Evolutionary conservation across 2,113 vertebrate species (phyloP), one percentile per base, ranked within the genome.

Genomic region (Zingel zingel): DNA sequence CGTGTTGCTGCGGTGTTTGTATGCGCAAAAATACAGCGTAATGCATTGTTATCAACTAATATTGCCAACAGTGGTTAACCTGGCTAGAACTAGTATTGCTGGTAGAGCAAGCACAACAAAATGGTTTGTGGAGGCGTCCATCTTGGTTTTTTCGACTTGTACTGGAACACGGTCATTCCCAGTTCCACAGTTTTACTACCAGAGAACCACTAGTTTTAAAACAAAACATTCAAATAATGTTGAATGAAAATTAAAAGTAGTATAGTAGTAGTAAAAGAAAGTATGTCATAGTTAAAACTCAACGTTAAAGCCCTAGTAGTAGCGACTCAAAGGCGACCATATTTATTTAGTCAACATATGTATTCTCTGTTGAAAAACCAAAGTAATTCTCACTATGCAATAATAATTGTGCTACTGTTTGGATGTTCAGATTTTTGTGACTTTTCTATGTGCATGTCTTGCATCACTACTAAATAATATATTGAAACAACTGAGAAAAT

Each of bases 191-290:
- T 39, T 39, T 39, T 39, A 12, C 9, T 19, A 21, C 10, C 14
- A 2, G 19, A 77, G 50, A 66, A 66, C 39, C 74, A 57, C 50
- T 53, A 10, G n/a, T 47, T 57, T 66, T 5, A 19, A 67, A 67
- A 56, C 19, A 51, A 51, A 64, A 47, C 51, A 45, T 15, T 75
- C 4, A 56, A 45, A 27, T 7, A 16, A 4, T 56, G 50, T 45
- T 57, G 23, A 58, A 6, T n/a, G 53, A 23, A 39, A 25, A 36
- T 19, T 15, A 9, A 39, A n/a, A n/a, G n/a, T n/a, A n/a, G n/a
- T n/a, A n/a, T n/a, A n/a, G n/a, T n/a, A n/a, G n/a, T n/a, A n/a
- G n/a, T n/a, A n/a, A n/a, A 39, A 21, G 3, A 51, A 19, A 51
- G 15, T 36, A 19, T n/a, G 16, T 30, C 43, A 12, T 4, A 33